phyloP scores from a whole-genome alignment of 2,113 vertebrate genomes.

The Pimephales promelas region DNA sequence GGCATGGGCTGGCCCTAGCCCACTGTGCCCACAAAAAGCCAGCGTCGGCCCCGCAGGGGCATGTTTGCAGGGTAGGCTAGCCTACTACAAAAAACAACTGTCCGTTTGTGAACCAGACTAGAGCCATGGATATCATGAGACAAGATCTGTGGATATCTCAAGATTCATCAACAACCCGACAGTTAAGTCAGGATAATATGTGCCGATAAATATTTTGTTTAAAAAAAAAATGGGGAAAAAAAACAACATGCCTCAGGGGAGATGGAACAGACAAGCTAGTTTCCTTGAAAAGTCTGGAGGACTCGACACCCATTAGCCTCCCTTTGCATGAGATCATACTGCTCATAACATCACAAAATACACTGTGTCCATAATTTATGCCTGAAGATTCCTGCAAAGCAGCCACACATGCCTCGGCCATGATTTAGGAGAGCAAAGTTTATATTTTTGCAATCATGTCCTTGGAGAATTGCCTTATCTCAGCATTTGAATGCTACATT shows the following conservation, averaged over 20 bases:
- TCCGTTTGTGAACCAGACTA: conserved; percentile 23
- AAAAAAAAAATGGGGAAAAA: background rate
- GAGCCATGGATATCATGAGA: conserved; percentile 31
- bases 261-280: conserved; percentile 19
- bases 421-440: conserved; percentile 41
- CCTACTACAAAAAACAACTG: background rate
- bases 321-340: conserved; percentile 48
- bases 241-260: conserved; percentile 18
- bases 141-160: background rate
- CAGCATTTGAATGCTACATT: background rate
- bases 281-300: background rate
- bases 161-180: conserved; percentile 12
- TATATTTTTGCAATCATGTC: conserved; percentile 45
- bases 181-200: conserved; percentile 6
- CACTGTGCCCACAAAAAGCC: too few species aligned
- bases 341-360: conserved; percentile 52
- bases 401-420: conserved; percentile 26
- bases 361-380: conserved; percentile 47
- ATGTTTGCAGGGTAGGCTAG: background rate
- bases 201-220: conserved; percentile 29
- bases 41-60: too few species aligned
- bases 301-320: background rate
- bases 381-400: conserved; percentile 50
- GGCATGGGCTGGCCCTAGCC: too few species aligned
- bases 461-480: conserved; percentile 29